phyloP scores from a whole-genome alignment of 2,113 vertebrate species.

The Rhineura floridana region DNA sequence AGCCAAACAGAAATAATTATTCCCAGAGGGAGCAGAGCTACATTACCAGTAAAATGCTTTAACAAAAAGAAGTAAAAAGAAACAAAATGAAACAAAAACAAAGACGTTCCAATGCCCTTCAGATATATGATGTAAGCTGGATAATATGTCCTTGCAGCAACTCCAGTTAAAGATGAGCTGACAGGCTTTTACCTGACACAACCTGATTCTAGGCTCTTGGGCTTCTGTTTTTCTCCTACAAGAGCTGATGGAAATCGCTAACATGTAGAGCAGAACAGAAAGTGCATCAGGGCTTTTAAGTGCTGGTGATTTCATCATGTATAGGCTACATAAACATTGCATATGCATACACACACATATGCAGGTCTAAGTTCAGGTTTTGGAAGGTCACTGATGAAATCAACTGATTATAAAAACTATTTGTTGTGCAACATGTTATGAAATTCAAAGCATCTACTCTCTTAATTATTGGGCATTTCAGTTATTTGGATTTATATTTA shows the following conservation, averaged over 20 bases:
- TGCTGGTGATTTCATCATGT: slow-evolving; percentile 46
- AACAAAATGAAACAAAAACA: slow-evolving; percentile 13
- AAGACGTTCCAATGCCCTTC: slow-evolving; percentile 26
- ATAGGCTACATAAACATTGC: background rate
- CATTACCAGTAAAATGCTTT: background rate
- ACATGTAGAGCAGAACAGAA: slow-evolving; percentile 29
- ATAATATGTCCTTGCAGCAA: slow-evolving; percentile 38
- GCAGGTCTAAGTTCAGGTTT: slow-evolving; percentile 32
- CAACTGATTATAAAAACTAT: slow-evolving; percentile 24
- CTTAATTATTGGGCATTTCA: slow-evolving; percentile 22
- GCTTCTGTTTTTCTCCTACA: slow-evolving; percentile 46
- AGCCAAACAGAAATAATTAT: background rate
- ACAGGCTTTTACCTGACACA: slow-evolving; percentile 51
- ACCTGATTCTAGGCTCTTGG: slow-evolving; percentile 52
- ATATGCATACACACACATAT: slow-evolving; percentile 31
- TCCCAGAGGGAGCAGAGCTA: slow-evolving; percentile 12
- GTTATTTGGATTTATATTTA: background rate
- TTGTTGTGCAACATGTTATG: slow-evolving; percentile 11
- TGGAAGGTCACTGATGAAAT: slow-evolving; percentile 32
- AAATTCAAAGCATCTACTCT: slow-evolving; percentile 20
- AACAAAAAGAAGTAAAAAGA: background rate
- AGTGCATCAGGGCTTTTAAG: background rate
- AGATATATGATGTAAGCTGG: slow-evolving; percentile 13
- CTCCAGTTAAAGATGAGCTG: slow-evolving; percentile 39
- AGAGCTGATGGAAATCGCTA: slow-evolving; percentile 21